Percentiles rank a stretch among this genome's conserved stretches.
These are phyloP conservation scores for Eupithecia pulchellata DNA, from an alignment of 2,888 invertebrate species.

Conservation along the genomic window DNA sequence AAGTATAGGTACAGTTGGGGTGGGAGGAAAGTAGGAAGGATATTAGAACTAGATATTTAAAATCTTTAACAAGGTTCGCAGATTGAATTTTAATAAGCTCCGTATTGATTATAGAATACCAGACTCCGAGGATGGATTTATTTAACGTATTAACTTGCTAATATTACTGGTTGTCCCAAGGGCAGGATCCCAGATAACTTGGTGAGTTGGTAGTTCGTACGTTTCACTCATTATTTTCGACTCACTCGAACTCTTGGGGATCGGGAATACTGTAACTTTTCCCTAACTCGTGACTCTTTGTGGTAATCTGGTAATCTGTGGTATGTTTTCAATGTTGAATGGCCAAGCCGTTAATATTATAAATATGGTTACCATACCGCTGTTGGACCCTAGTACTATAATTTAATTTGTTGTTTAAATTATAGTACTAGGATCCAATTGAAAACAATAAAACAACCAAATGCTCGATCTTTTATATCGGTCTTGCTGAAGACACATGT, in stretches of 20 bases:
- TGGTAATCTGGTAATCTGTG: conserved; percentile 65
- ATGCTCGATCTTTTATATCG: not conserved
- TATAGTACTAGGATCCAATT: too few relatives aligned
- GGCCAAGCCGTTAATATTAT: conserved; percentile 56
- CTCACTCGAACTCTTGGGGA: conserved; percentile 53
- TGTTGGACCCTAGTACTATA: conserved; percentile 19
- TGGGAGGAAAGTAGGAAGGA: not conserved
- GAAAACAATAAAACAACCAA: not conserved
- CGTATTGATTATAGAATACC: not conserved
- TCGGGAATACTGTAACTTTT: conserved; percentile 63
- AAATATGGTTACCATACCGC: conserved; percentile 42
- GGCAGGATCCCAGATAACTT: conserved; percentile 54
- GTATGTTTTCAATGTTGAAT: conserved; percentile 47
- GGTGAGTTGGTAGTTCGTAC: conserved; percentile 52
- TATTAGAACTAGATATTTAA: too few relatives aligned
- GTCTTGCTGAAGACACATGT: not conserved
- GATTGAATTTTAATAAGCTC: too few relatives aligned
- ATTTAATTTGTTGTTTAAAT: not conserved
- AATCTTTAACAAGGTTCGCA: too few relatives aligned
- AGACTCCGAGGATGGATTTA: not conserved
- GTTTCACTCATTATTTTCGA: conserved; percentile 65
- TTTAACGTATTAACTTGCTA: conserved; percentile 3
- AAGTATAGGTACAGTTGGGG: too few relatives aligned
- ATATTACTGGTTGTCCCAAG: conserved; percentile 35
- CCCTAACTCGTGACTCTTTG: conserved; percentile 67